phyloP scores from a whole-genome alignment of 92 coral and sea anemone species.

The Zoanthus gigantus region DNA sequence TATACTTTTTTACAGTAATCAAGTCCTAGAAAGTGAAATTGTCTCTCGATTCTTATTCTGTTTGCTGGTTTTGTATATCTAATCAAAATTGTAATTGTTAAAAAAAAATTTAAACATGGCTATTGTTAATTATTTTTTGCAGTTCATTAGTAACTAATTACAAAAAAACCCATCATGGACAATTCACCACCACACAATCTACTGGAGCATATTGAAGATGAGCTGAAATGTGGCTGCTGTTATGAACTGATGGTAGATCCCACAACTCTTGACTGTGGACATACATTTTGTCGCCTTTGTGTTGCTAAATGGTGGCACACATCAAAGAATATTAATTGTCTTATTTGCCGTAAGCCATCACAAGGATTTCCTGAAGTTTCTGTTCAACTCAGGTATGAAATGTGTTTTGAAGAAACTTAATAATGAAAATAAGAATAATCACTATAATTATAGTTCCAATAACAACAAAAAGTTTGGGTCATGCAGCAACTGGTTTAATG shows the following conservation, averaged over 20 bases:
- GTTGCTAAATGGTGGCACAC: slow-evolving; percentile 90
- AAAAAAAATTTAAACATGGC: too few species aligned
- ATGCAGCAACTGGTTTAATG: too few species aligned
- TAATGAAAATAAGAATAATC: too few species aligned
- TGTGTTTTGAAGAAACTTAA: neutral
- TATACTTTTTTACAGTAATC: too few species aligned
- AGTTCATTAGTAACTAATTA: too few species aligned
- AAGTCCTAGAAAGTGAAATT: too few species aligned
- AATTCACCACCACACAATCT: neutral
- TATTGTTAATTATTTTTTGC: too few species aligned
- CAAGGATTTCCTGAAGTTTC: slow-evolving; percentile 84
- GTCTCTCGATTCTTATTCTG: too few species aligned
- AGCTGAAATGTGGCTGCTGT: slow-evolving; percentile 91
- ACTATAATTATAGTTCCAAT: too few species aligned
- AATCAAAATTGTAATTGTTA: too few species aligned
- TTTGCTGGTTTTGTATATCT: too few species aligned
- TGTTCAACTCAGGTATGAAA: slow-evolving; percentile 74
- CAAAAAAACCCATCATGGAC: neutral
- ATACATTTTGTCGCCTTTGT: slow-evolving; percentile 92
- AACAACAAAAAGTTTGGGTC: too few species aligned
- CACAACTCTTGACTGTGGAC: slow-evolving; percentile 97
- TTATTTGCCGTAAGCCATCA: slow-evolving; percentile 91
- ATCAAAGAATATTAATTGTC: slow-evolving; percentile 85
- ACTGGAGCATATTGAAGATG: slow-evolving; percentile 58
- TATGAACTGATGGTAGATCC: slow-evolving; percentile 96